A percentile compares a stretch with the other conserved stretches of the same genome.
These are phyloP conservation scores for Vireo griseus DNA, from an alignment of 2,797 vertebrate species.

Conservation along the genomic window DNA sequence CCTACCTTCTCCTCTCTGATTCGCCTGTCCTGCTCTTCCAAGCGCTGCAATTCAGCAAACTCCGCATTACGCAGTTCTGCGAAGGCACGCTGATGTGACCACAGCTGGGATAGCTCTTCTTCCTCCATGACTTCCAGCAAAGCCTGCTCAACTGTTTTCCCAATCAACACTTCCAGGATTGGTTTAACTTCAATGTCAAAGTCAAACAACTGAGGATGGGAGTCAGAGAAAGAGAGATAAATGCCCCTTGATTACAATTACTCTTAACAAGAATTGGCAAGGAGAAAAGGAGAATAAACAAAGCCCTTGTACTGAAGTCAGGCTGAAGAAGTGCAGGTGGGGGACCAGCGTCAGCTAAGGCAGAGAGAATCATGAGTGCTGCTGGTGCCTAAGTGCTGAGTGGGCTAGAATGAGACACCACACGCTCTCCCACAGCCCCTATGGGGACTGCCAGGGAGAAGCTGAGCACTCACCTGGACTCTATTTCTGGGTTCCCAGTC, in stretches of 20 bases:
- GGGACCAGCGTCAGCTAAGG: neutral
- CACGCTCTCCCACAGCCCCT: neutral
- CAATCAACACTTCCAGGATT: slow-evolving; percentile 87
- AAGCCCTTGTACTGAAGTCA: neutral
- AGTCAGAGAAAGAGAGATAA: neutral
- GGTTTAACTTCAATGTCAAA: slow-evolving; percentile 92
- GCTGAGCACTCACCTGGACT: neutral
- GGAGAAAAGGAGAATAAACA: neutral
- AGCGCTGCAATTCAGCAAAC: slow-evolving; percentile 85
- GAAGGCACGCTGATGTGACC: slow-evolving; percentile 75
- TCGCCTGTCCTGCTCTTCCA: slow-evolving; percentile 88
- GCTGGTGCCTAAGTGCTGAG: neutral
- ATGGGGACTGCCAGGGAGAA: neutral
- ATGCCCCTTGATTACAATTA: neutral
- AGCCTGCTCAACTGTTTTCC: slow-evolving; percentile 90
- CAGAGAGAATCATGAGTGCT: neutral
- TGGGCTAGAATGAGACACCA: neutral
- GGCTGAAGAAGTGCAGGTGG: neutral
- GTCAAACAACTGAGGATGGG: slow-evolving; percentile 86
- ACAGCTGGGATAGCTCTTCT: slow-evolving; percentile 85
- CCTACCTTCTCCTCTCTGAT: slow-evolving; percentile 84
- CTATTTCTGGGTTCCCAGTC: neutral
- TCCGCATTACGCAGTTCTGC: slow-evolving; percentile 81
- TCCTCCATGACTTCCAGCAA: slow-evolving; percentile 93
- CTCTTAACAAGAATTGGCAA: neutral